Conservation (phyloP, 2,888 invertebrate species). For the Drosophila dives region DNA sequence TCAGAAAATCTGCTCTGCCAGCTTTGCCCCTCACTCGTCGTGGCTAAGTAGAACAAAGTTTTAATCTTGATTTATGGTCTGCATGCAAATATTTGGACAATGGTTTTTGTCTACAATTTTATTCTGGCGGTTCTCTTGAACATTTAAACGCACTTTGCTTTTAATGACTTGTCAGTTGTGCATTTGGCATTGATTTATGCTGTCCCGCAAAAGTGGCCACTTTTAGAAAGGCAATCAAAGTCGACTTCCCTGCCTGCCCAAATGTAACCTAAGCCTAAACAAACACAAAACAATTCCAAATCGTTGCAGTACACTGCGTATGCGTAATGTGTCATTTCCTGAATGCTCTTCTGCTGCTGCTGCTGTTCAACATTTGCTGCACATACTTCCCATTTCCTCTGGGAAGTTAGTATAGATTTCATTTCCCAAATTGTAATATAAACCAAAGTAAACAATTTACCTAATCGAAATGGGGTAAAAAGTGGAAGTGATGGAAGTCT, state of each 20-base stretch:
- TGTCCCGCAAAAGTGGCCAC: slow-evolving; percentile 28
- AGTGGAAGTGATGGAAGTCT: no score
- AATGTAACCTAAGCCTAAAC: slow-evolving; percentile 50
- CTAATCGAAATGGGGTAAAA: not conserved
- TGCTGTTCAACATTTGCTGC: not conserved
- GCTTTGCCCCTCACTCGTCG: not conserved
- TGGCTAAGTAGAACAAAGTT: slow-evolving; percentile 67
- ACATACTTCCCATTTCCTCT: slow-evolving; percentile 37
- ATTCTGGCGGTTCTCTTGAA: slow-evolving; percentile 36
- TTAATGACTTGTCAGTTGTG: slow-evolving; percentile 69
- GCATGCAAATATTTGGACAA: slow-evolving; percentile 77
- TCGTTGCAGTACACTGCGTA: slow-evolving; percentile 63
- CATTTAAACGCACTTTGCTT: slow-evolving; percentile 71
- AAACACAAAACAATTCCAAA: not conserved
- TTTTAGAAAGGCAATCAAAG: slow-evolving; percentile 52
- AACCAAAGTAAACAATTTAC: slow-evolving; percentile 19
- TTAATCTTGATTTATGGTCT: slow-evolving; percentile 74
- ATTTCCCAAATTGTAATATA: slow-evolving; percentile 43
- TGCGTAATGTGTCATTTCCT: slow-evolving; percentile 62
- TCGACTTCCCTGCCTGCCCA: slow-evolving; percentile 5
- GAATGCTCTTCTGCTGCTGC: not conserved
- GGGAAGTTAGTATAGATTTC: slow-evolving; percentile 44
- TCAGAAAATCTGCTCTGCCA: not conserved
- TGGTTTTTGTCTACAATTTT: slow-evolving; percentile 17
- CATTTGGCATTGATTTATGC: slow-evolving; percentile 68